These are phyloP conservation scores for Sebastes goodei DNA, from an alignment of 2,797 vertebrate species.

Conservation along the genomic window DNA sequence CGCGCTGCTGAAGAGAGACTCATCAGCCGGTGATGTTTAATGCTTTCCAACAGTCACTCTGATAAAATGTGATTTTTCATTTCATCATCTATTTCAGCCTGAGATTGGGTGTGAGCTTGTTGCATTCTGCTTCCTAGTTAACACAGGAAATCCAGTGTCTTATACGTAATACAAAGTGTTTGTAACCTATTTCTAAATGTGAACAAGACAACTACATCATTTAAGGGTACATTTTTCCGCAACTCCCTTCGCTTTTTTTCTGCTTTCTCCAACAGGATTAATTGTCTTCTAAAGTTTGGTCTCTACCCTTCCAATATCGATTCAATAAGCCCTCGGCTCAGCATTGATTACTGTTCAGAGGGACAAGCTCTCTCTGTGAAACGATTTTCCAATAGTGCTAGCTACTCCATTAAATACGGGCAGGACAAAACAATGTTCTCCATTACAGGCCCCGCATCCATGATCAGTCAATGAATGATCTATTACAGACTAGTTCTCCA, in stretches of 20 bases:
- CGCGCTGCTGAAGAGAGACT: conserved; percentile 6
- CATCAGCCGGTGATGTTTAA: not conserved
- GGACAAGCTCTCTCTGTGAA: conserved; percentile 36
- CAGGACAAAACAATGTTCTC: conserved; percentile 65
- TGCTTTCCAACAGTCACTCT: not conserved
- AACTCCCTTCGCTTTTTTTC: not conserved
- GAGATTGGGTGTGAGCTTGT: not conserved
- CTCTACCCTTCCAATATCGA: conserved; percentile 52
- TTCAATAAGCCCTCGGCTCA: conserved; percentile 56
- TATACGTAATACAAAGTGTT: not conserved
- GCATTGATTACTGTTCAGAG: conserved; percentile 67
- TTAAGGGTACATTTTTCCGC: not conserved
- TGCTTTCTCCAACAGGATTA: conserved; percentile 21
- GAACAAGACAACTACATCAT: not conserved
- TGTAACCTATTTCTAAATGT: not conserved
- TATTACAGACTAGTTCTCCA: conserved; percentile 33
- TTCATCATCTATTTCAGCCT: not conserved
- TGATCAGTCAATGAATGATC: conserved; percentile 60
- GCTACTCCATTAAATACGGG: conserved; percentile 67
- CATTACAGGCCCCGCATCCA: conserved; percentile 49
- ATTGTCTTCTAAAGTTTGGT: conserved; percentile 52
- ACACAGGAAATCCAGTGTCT: not conserved
- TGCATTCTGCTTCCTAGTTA: not conserved
- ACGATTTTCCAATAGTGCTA: conserved; percentile 62
- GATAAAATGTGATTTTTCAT: conserved; percentile 25